A percentile compares a stretch with the other conserved stretches of the same genome.
These are phyloP conservation scores for Lochmaea capreae DNA, from an alignment of 2,888 invertebrate species.

Conservation along the genomic window DNA sequence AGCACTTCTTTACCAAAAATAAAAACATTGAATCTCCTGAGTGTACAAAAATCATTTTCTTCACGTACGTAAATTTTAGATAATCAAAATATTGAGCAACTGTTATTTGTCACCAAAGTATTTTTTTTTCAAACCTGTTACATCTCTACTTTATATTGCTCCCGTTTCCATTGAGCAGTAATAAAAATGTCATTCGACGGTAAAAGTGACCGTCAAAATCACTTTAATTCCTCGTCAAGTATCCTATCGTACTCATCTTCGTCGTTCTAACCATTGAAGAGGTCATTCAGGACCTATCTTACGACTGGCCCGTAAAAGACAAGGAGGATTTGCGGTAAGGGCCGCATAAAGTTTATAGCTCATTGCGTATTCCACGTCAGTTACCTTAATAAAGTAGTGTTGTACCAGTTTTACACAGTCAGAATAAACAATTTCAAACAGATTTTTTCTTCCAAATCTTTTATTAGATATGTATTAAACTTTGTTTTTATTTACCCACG, in stretches of 20 bases:
- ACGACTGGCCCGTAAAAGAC: constrained; percentile 63
- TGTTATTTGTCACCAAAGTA: no score
- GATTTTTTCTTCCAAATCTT: constrained; percentile 6
- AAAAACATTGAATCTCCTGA: background rate
- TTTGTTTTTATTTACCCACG: background rate
- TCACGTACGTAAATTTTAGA: background rate
- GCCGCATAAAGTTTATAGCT: constrained; percentile 66
- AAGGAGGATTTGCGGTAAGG: constrained; percentile 64
- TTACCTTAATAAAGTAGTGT: constrained; percentile 64
- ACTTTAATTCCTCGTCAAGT: constrained; percentile 59
- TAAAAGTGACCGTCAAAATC: constrained; percentile 50
- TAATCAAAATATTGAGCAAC: background rate
- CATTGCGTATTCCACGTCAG: constrained; percentile 66
- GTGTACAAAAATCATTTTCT: background rate
- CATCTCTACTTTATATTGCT: constrained; percentile 15
- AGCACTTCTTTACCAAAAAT: background rate
- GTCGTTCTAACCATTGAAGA: constrained; percentile 61
- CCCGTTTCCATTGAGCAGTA: constrained; percentile 20
- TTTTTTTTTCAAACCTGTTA: background rate
- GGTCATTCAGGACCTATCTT: constrained; percentile 63
- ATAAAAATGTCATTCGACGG: constrained; percentile 28
- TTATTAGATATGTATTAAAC: constrained; percentile 14
- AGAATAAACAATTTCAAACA: background rate
- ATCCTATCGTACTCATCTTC: constrained; percentile 59
- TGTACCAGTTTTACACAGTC: constrained; percentile 49